Conservation (phyloP, 2,888 invertebrate species). For the Hirtodrosophila trivittata region DNA sequence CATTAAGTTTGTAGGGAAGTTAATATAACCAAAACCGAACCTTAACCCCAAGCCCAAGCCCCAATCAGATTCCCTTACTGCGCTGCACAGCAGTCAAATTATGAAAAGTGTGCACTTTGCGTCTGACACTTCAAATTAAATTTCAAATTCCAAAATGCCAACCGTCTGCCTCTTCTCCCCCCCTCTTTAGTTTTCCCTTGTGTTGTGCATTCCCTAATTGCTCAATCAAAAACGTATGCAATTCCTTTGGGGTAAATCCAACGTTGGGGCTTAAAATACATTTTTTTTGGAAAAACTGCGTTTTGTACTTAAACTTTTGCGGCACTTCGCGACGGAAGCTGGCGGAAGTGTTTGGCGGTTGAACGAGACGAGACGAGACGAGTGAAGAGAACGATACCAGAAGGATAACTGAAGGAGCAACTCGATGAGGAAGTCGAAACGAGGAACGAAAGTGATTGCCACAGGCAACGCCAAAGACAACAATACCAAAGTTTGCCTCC, state of each 20-base stretch:
- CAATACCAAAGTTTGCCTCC: conserved; percentile 71
- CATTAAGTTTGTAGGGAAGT: no score
- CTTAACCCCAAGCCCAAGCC: conserved; percentile 5
- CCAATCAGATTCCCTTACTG: conserved; percentile 47
- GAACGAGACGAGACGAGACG: conserved; percentile 9
- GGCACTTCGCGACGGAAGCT: conserved; percentile 30
- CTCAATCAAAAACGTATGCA: conserved; percentile 77
- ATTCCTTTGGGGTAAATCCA: conserved; percentile 70
- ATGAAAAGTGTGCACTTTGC: conserved; percentile 73
- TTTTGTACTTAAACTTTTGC: conserved; percentile 62
- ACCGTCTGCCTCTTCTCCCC: background rate
- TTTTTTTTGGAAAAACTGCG: conserved; percentile 42
- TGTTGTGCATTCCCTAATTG: conserved; percentile 65
- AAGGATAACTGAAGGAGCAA: conserved; percentile 11
- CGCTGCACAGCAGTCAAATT: conserved; percentile 64
- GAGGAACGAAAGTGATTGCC: conserved; percentile 72
- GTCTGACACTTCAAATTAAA: conserved; percentile 71
- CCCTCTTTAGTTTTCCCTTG: background rate
- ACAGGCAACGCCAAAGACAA: conserved; percentile 72
- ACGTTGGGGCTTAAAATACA: conserved; percentile 44
- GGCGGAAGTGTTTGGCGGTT: conserved; percentile 75
- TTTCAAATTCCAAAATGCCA: conserved; percentile 54
- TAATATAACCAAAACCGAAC: conserved; percentile 18
- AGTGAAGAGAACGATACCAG: background rate
- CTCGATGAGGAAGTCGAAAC: conserved; percentile 14